These are phyloP conservation scores for Eucriotettix oculatus DNA, from an alignment of 2,888 invertebrate genomes.

Conservation along the genomic window DNA sequence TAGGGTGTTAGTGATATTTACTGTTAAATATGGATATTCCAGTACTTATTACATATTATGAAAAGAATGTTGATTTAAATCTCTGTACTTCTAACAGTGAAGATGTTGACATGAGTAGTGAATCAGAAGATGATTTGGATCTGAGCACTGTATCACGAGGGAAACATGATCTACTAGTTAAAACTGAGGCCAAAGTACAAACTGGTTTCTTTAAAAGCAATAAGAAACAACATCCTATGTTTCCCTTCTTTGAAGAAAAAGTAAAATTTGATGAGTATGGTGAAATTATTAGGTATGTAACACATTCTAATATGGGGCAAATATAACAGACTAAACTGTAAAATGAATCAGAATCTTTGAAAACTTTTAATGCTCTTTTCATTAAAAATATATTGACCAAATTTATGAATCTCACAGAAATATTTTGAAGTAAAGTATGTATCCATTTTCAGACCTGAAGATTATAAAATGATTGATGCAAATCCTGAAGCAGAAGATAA, in stretches of 20 bases:
- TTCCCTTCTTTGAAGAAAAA: conserved; percentile 84
- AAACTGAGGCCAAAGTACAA: conserved; percentile 48
- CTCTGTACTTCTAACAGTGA: conserved; percentile 31
- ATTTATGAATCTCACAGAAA: no score
- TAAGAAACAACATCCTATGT: conserved; percentile 92
- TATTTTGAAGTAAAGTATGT: no score
- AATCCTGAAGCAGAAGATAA: conserved; percentile 48
- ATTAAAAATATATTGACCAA: neutral
- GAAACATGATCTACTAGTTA: conserved; percentile 78
- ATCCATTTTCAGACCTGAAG: conserved; percentile 52
- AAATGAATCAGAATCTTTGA: neutral
- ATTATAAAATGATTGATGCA: conserved; percentile 69
- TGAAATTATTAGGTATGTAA: conserved; percentile 58
- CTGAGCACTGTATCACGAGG: conserved; percentile 62
- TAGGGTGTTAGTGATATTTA: no score
- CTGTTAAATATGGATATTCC: no score
- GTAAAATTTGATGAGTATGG: conserved; percentile 91
- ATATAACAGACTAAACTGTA: neutral
- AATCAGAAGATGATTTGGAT: conserved; percentile 70
- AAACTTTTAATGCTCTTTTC: neutral
- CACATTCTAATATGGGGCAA: neutral
- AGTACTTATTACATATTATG: no score
- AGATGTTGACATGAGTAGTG: conserved; percentile 55
- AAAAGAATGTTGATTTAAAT: no score
- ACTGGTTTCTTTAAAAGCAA: conserved; percentile 73